A percentile compares a stretch with the other conserved stretches of the same genome.
Conservation (phyloP, 2,888 invertebrate genomes). For the Stenoptilia bipunctidactyla region DNA sequence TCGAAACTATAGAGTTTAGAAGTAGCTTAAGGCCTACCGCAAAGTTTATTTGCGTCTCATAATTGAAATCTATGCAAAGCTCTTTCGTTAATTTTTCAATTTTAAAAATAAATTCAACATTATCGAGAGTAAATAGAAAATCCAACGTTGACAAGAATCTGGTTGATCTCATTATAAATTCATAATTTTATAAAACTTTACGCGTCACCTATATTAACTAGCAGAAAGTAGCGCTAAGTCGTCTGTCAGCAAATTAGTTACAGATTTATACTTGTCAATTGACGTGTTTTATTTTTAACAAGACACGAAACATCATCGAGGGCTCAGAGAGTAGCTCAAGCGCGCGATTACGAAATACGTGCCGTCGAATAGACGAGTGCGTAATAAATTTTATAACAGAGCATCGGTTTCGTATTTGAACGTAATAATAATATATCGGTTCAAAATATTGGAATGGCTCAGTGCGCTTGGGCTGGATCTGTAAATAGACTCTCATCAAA, state of each 20-base stretch:
- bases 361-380: conserved; percentile 56
- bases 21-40: too few species aligned
- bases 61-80: conserved; percentile 4
- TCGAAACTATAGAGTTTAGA: not conserved
- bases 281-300: conserved; percentile 65
- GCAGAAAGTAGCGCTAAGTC: conserved; percentile 36
- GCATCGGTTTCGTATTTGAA: conserved; percentile 61
- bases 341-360: conserved; percentile 59
- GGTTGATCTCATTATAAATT: conserved; percentile 57
- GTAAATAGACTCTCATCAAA: conserved; percentile 70
- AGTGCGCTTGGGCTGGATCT: conserved; percentile 60
- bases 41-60: too few species aligned
- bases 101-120: too few species aligned
- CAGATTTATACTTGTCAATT: conserved; percentile 60
- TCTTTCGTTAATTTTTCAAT: too few species aligned
- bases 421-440: conserved; percentile 68
- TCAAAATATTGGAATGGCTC: conserved; percentile 66
- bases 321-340: conserved; percentile 29
- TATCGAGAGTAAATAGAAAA: too few species aligned
- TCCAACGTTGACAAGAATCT: too few species aligned
- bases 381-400: conserved; percentile 68
- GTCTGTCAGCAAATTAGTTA: conserved; percentile 65
- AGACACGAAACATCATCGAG: conserved; percentile 66
- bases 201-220: conserved; percentile 49
- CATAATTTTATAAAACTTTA: conserved; percentile 31